A percentile compares a stretch with the other conserved stretches of the same genome.
Evolutionary conservation across 2,113 vertebrate species (phyloP).

Genomic region (Polyodon spathula): DNA sequence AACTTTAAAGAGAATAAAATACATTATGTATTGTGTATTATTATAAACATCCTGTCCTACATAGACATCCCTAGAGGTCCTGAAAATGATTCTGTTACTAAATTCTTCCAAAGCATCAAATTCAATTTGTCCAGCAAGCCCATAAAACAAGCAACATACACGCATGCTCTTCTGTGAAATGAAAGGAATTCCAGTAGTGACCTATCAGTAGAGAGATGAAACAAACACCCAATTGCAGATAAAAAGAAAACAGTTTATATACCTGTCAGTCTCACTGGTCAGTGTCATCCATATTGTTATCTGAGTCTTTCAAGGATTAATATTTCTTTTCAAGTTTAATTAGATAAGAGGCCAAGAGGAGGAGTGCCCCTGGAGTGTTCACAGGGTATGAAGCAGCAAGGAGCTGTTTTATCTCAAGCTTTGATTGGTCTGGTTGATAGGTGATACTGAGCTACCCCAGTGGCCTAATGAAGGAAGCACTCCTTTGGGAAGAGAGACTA

Average conservation of each 20-base stretch:
- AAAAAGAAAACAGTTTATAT: slow-evolving; percentile 29
- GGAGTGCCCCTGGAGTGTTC: slow-evolving; percentile 62
- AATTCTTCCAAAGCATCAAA: too few species aligned
- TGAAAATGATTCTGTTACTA: too few species aligned
- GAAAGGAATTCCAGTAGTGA: slow-evolving; percentile 22
- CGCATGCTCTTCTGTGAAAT: slow-evolving; percentile 6
- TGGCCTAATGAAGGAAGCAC: slow-evolving; percentile 59
- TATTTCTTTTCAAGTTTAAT: slow-evolving; percentile 85
- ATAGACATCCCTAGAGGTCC: too few species aligned
- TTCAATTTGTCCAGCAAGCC: too few species aligned
- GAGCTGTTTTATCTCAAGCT: slow-evolving; percentile 81
- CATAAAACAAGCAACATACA: not conserved
- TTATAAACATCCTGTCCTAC: too few species aligned
- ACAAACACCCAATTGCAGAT: slow-evolving; percentile 29
- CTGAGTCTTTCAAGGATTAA: slow-evolving; percentile 69
- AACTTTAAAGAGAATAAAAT: too few species aligned
- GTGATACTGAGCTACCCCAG: slow-evolving; percentile 69
- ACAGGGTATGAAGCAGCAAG: slow-evolving; percentile 70
- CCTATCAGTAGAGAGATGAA: slow-evolving; percentile 31
- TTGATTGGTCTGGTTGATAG: slow-evolving; percentile 78
- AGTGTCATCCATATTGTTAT: slow-evolving; percentile 52
- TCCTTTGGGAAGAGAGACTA: slow-evolving; percentile 37
- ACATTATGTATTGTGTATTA: too few species aligned
- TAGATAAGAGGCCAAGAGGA: slow-evolving; percentile 72
- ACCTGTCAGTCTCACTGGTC: slow-evolving; percentile 43